These are phyloP conservation scores for Tychaedon coryphoeus DNA, from an alignment of 2,113 vertebrate species.

Conservation along the genomic window DNA sequence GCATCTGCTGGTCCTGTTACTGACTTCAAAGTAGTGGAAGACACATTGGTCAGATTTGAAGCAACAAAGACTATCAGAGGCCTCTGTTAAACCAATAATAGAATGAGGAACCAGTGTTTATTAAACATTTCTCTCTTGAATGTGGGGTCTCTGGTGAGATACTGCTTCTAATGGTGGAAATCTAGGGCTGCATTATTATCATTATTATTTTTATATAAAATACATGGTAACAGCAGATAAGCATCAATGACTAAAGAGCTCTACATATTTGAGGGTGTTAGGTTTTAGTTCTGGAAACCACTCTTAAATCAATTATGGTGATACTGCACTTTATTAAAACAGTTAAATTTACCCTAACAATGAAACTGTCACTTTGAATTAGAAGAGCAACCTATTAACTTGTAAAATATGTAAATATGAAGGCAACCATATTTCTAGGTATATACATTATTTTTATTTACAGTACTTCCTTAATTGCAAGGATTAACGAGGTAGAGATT, in stretches of 20 bases:
- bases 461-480: slow-evolving; percentile 39
- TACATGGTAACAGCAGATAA: not conserved
- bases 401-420: slow-evolving; percentile 64
- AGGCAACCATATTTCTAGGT: slow-evolving; percentile 10
- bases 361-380: slow-evolving; percentile 9
- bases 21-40: not conserved
- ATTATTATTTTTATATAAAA: not conserved
- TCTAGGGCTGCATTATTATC: not conserved
- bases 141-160: not conserved
- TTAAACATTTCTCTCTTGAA: not conserved
- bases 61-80: not conserved
- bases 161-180: not conserved
- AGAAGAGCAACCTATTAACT: not conserved
- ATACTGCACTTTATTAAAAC: not conserved
- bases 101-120: not conserved
- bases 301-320: not conserved
- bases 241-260: not conserved
- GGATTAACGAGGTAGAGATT: slow-evolving; percentile 51
- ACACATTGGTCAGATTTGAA: not conserved
- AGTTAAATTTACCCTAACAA: not conserved
- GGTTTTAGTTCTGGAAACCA: not conserved
- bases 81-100: not conserved
- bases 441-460: slow-evolving; percentile 65
- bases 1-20: not conserved
- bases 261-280: not conserved